phyloP scores from a whole-genome alignment of 2,113 vertebrate genomes.

The Monarcha castaneiventris region DNA sequence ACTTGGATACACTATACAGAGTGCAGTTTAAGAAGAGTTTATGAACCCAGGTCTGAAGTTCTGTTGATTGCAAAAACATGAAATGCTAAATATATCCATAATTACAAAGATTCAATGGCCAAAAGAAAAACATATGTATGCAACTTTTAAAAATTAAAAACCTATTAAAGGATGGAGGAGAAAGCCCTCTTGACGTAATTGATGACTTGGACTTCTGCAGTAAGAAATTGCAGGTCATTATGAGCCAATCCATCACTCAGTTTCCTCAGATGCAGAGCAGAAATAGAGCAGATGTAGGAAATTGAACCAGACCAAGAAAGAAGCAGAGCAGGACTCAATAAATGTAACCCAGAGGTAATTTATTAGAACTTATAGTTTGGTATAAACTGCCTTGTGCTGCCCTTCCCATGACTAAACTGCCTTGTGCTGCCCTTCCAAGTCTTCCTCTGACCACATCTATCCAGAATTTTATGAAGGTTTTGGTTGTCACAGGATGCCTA shows the following conservation, averaged over 20 bases:
- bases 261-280: slow-evolving; percentile 7
- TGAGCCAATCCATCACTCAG: not conserved
- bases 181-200: slow-evolving; percentile 46
- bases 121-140: slow-evolving; percentile 37
- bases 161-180: not conserved
- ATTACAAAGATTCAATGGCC: not conserved
- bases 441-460: not conserved
- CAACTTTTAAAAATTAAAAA: slow-evolving; percentile 41
- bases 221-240: slow-evolving; percentile 28
- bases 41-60: not conserved
- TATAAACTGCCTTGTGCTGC: not conserved
- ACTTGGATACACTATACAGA: not conserved
- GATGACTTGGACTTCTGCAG: not conserved
- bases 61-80: not conserved
- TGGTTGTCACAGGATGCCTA: not conserved
- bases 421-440: not conserved
- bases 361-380: not conserved
- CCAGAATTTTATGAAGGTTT: not conserved
- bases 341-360: not conserved
- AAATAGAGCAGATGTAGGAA: slow-evolving; percentile 26
- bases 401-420: not conserved
- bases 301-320: slow-evolving; percentile 10
- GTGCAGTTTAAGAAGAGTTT: not conserved
- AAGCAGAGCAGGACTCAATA: not conserved
- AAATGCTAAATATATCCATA: not conserved